Percentiles rank a stretch among this genome's conserved stretches.
These are phyloP conservation scores for Xestia xanthographa DNA, from an alignment of 2,888 invertebrate species.

Conservation along the genomic window DNA sequence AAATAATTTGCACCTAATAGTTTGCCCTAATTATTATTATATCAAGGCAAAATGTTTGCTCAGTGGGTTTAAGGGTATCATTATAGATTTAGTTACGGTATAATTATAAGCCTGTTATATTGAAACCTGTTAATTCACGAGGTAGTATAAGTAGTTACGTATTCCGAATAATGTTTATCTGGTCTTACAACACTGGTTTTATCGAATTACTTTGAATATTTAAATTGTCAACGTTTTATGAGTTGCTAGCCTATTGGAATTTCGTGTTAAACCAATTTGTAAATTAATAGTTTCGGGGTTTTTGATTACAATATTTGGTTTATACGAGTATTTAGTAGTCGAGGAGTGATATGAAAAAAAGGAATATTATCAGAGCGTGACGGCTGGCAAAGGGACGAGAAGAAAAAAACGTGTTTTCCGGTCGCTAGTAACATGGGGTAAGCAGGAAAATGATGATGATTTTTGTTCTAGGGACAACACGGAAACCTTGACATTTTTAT, in stretches of 20 bases:
- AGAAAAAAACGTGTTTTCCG: no score
- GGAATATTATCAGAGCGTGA: no score
- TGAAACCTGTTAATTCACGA: conserved; percentile 26
- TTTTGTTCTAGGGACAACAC: background rate
- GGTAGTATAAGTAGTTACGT: conserved; percentile 14
- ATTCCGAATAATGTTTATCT: conserved; percentile 7
- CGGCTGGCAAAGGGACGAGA: background rate
- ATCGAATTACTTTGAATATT: conserved; percentile 33
- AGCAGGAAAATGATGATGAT: background rate
- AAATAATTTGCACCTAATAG: conserved; percentile 11
- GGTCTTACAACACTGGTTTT: conserved; percentile 32
- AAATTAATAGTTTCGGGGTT: background rate
- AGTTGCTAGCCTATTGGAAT: background rate
- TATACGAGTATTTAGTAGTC: background rate
- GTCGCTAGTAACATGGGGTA: no score
- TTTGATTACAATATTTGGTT: background rate
- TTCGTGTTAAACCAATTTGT: background rate
- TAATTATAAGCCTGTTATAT: conserved; percentile 24
- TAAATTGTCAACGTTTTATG: conserved; percentile 21
- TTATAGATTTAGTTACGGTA: conserved; percentile 8
- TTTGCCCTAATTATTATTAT: conserved; percentile 15
- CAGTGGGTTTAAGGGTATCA: conserved; percentile 26
- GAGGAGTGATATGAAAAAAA: no score
- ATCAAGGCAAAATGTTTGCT: conserved; percentile 11
- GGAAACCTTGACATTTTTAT: background rate